Base-by-base conservation (phyloP, 2,797 vertebrate species). In the Clamator glandarius region DNA sequence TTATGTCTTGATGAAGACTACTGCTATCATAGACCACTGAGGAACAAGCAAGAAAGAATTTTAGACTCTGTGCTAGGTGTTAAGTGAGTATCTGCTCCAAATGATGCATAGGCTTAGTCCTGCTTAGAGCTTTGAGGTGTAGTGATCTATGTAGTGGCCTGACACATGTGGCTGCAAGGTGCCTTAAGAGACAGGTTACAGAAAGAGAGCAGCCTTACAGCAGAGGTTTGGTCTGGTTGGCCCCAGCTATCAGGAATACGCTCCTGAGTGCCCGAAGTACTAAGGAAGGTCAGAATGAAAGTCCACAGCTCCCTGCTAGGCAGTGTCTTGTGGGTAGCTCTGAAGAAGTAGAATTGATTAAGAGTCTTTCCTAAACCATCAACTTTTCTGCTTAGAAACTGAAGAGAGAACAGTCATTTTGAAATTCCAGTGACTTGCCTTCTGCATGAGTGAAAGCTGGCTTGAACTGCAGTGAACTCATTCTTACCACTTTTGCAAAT, bases 401-500 rank as follows among this genome's bases (percentile, higher is more conserved):
- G 17, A 29, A 78, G 35, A 20, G 33, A 69, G 91, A 93, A 85
- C 46, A 69, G 31, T 51, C 41, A 44, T 79, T 90, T 84, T 86
- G 59, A 92, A 91, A 64, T 84, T 72, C 76, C 33, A 54, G 13
- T 11, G 31, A 72, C 68, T 66, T 76, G 9, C 36, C 84, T 91
- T 55, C 59, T n/a, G 29, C 31, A 39, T 57, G 81, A 93, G 31
- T n/a, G 73, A 84, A 89, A 66, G 35, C 18, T 95, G 68, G 25
- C 28, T 85, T 93, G 39, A 93, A 28, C 29, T 78, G 42, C 63
- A 77, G 74, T 59, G 61, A 82, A 64, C 20, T 84, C 36, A 80
- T 55, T 83, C 66, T 29, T 79, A 15, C 41, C 26, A 70, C 51
- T 94, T 89, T 67, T 80, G 41, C 70, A 90, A 96, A 93, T 80